A percentile compares a stretch with the other conserved stretches of the same genome.
phyloP scores from a whole-genome alignment of 1,140 invertebrate genomes.

The Notospermus geniculatus region DNA sequence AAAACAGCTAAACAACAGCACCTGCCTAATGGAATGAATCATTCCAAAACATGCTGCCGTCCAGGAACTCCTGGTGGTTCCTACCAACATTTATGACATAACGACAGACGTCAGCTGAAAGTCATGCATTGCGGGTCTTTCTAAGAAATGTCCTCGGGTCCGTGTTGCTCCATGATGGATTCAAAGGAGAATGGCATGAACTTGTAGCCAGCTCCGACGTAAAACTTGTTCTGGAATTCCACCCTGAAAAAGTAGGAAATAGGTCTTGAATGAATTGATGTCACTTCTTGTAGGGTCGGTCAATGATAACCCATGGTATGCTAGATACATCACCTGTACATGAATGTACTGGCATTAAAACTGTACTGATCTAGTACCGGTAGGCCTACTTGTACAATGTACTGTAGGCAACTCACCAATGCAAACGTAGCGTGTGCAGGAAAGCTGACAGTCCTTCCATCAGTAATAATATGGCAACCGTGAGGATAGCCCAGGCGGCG shows the following conservation, averaged over 20 bases:
- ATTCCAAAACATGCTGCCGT: no score
- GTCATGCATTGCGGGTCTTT: no score
- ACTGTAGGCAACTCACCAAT: constrained; percentile 71
- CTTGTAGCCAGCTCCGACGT: constrained; percentile 81
- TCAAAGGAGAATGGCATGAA: constrained; percentile 96
- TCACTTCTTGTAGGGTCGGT: no score
- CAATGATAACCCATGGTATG: no score
- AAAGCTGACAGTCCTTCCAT: constrained; percentile 98
- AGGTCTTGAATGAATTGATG: not conserved
- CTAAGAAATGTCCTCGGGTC: constrained; percentile 1
- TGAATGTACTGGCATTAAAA: not conserved
- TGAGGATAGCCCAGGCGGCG: constrained; percentile 79
- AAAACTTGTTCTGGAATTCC: constrained; percentile 98
- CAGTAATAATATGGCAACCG: constrained; percentile 83
- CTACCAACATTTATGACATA: no score
- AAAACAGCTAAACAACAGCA: no score
- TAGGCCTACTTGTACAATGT: no score
- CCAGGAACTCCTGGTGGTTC: no score
- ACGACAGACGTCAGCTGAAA: no score
- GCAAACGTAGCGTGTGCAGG: constrained; percentile 93
- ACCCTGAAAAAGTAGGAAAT: constrained; percentile 68
- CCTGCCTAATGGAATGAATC: no score
- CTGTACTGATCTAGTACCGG: not conserved
- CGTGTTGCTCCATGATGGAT: constrained; percentile 34
- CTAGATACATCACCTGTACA: not conserved